Percentiles rank a stretch among this genome's conserved stretches.
Evolutionary conservation across 2,797 vertebrate species (phyloP).

Genomic region (Neoniphon sammara): DNA sequence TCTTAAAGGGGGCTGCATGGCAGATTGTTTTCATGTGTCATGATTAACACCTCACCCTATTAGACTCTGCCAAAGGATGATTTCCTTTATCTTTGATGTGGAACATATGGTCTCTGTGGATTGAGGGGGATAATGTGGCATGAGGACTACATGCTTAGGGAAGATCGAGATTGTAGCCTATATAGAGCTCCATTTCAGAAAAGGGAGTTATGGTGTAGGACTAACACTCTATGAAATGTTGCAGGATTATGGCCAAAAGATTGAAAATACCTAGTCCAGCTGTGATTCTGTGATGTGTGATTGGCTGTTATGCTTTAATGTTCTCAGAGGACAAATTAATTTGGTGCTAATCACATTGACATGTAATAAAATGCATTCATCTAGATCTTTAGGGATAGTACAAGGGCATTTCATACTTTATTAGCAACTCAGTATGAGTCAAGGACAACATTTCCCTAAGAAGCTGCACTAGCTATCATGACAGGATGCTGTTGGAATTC

Average conservation of each 20-base stretch:
- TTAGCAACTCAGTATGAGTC: background rate
- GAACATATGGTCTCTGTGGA: conserved; percentile 62
- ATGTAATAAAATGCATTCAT: background rate
- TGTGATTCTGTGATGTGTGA: background rate
- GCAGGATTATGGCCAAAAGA: background rate
- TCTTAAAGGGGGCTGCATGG: conserved; percentile 46
- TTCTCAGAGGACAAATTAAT: background rate
- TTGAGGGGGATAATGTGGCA: conserved; percentile 29
- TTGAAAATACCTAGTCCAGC: background rate
- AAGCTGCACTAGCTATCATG: background rate
- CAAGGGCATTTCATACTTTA: background rate
- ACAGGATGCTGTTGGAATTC: conserved; percentile 27
- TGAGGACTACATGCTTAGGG: conserved; percentile 2
- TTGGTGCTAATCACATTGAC: background rate
- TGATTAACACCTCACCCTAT: conserved; percentile 51
- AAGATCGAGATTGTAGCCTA: conserved; percentile 34
- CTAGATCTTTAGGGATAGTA: background rate
- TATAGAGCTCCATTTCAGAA: background rate
- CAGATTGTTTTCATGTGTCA: conserved; percentile 60
- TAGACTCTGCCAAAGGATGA: conserved; percentile 47
- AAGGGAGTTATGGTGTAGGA: background rate
- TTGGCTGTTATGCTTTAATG: background rate
- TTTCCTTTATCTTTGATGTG: conserved; percentile 42
- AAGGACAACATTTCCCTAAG: background rate
- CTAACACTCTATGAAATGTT: too few species aligned